A percentile compares a stretch with the other conserved stretches of the same genome.
phyloP scores from a whole-genome alignment of 2,797 vertebrate species.

The Merluccius polli region DNA sequence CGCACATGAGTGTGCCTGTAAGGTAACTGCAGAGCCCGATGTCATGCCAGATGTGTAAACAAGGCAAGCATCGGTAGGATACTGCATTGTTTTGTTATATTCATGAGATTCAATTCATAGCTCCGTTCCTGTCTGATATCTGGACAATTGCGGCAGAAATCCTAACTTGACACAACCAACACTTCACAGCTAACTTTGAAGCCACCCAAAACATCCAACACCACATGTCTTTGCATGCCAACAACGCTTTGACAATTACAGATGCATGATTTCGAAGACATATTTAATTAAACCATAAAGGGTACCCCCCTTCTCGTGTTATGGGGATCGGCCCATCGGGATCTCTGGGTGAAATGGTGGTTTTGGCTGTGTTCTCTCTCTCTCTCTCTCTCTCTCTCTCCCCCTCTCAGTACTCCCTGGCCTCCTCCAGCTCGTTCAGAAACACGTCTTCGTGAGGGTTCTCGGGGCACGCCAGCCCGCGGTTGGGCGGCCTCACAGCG shows the following conservation, averaged over 20 bases:
- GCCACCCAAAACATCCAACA: constrained; percentile 21
- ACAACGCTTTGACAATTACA: constrained; percentile 14
- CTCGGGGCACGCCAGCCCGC: constrained; percentile 76
- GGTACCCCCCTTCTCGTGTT: constrained; percentile 36
- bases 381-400: background rate
- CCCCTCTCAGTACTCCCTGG: constrained; percentile 81
- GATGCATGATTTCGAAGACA: constrained; percentile 26
- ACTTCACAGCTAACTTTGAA: constrained; percentile 26
- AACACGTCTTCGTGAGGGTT: constrained; percentile 86
- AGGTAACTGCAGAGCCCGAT: constrained; percentile 38
- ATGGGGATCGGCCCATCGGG: constrained; percentile 41
- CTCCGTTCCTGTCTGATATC: constrained; percentile 35
- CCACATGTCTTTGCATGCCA: background rate
- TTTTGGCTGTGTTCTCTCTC: constrained; percentile 42
- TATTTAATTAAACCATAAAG: background rate
- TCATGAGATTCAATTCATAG: constrained; percentile 32
- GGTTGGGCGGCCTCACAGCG: constrained; percentile 82
- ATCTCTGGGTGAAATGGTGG: constrained; percentile 42
- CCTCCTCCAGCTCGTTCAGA: constrained; percentile 88
- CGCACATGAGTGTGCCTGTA: constrained; percentile 37
- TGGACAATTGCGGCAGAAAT: constrained; percentile 42
- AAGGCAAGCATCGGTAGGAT: constrained; percentile 41
- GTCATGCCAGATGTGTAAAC: constrained; percentile 52
- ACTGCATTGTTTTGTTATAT: constrained; percentile 34
- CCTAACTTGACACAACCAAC: constrained; percentile 46